phyloP scores from a whole-genome alignment of 2,113 vertebrate genomes.

The Pyrgilauda ruficollis region DNA sequence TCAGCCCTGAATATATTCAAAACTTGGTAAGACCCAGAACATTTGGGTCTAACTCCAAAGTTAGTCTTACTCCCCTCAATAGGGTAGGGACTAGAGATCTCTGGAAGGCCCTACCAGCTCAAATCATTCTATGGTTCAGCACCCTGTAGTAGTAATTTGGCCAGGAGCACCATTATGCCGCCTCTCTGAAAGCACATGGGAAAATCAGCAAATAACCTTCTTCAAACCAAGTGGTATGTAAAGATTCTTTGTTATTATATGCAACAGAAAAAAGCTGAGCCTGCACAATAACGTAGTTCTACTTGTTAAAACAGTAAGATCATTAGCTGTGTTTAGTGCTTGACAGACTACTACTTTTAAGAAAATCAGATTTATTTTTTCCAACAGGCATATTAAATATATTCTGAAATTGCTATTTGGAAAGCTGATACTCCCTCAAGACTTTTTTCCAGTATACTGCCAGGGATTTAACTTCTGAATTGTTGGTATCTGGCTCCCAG shows the following conservation, averaged over 20 bases:
- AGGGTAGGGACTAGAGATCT: not conserved
- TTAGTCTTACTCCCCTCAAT: not conserved
- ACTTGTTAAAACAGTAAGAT: not conserved
- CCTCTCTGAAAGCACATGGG: not conserved
- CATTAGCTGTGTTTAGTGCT: not conserved
- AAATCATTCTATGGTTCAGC: not conserved
- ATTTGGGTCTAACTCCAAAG: not conserved
- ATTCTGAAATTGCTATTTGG: not conserved
- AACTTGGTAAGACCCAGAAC: not conserved
- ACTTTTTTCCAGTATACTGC: not conserved
- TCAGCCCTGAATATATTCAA: not conserved
- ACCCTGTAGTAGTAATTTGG: not conserved
- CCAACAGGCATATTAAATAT: not conserved
- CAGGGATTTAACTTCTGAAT: not conserved
- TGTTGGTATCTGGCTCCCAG: not conserved
- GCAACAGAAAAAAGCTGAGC: not conserved
- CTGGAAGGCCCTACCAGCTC: not conserved
- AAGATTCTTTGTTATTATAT: not conserved
- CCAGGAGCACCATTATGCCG: not conserved
- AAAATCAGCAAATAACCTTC: not conserved
- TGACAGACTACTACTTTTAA: not conserved
- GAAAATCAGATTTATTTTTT: not conserved
- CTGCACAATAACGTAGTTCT: not conserved
- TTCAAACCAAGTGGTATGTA: not conserved
- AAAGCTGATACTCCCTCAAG: not conserved